Conservation (phyloP, 2,113 vertebrate genomes). For the human region GRCh38 chr7:84894001-84894500, state of each 20-base stretch:
- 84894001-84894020: background rate
- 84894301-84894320: background rate
- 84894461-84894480: background rate
- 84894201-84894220: background rate
- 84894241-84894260: background rate
- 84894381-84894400: background rate
- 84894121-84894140: background rate
- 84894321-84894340: background rate
- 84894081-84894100: background rate
- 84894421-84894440: background rate
- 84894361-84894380: background rate
- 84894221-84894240: background rate
- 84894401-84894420: background rate
- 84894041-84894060: background rate
- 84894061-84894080: background rate
- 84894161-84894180: background rate
- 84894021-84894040: background rate
- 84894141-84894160: background rate
- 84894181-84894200: background rate
- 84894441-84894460: too few relatives aligned
- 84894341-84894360: background rate
- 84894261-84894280: background rate
- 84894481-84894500: too few relatives aligned
- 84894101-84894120: background rate
- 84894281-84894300: background rate